Conservation (phyloP, 2,888 invertebrate species). For the Liodrosophila aerea region DNA sequence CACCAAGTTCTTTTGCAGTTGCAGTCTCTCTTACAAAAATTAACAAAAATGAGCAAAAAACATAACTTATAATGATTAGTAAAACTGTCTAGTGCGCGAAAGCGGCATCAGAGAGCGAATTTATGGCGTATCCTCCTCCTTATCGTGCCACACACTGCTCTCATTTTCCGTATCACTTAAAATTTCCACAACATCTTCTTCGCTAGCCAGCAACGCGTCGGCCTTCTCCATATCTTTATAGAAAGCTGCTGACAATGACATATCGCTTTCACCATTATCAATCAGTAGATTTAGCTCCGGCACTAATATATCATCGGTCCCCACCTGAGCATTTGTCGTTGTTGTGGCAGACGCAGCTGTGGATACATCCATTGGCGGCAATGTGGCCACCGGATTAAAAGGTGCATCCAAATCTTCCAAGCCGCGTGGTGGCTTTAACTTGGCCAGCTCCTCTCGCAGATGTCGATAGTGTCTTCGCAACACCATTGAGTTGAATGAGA, state of each 20-base stretch:
- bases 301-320: slow-evolving; percentile 48
- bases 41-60: slow-evolving; percentile 62
- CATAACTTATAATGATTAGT: slow-evolving; percentile 55
- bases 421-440: slow-evolving; percentile 90
- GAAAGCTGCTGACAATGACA: slow-evolving; percentile 47
- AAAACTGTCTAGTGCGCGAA: slow-evolving; percentile 56
- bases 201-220: slow-evolving; percentile 45
- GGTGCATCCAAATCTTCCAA: slow-evolving; percentile 88
- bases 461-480: slow-evolving; percentile 90
- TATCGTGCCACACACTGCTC: slow-evolving; percentile 68
- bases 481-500: slow-evolving; percentile 90
- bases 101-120: slow-evolving; percentile 38
- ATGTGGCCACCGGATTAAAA: slow-evolving; percentile 81
- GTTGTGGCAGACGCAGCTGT: slow-evolving; percentile 41
- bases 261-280: slow-evolving; percentile 51
- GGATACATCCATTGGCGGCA: slow-evolving; percentile 76
- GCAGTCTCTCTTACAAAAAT: slow-evolving; percentile 71
- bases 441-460: slow-evolving; percentile 92
- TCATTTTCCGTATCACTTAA: slow-evolving; percentile 68
- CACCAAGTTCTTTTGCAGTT: slow-evolving; percentile 68
- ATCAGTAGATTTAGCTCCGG: slow-evolving; percentile 58
- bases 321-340: slow-evolving; percentile 49
- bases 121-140: slow-evolving; percentile 63
- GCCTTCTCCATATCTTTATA: slow-evolving; percentile 51
- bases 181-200: slow-evolving; percentile 61